These are phyloP conservation scores for Leptosomus discolor DNA, from an alignment of 2,113 vertebrate genomes.

Conservation along the genomic window DNA sequence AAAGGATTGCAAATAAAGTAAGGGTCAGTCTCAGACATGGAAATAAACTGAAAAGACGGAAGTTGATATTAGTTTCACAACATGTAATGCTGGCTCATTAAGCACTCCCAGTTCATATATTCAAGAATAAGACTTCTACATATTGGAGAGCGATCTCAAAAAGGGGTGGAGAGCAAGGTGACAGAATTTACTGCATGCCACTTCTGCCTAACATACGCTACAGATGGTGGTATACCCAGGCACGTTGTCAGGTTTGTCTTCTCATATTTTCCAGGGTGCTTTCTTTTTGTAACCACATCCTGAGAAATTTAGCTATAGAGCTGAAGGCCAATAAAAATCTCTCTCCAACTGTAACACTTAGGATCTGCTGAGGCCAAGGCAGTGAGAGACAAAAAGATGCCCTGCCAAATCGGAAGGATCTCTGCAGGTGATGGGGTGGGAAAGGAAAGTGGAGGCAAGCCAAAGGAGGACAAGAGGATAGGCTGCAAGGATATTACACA, in stretches of 20 bases:
- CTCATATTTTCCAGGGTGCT: not conserved
- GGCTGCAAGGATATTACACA: not conserved
- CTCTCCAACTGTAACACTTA: not conserved
- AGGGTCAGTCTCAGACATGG: not conserved
- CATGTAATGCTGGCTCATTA: not conserved
- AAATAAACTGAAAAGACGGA: not conserved
- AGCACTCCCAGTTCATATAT: not conserved
- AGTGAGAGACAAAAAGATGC: not conserved
- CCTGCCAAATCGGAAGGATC: not conserved
- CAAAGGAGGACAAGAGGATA: not conserved
- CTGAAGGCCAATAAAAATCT: not conserved
- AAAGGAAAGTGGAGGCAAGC: not conserved
- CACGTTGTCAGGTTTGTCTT: not conserved
- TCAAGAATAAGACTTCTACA: not conserved
- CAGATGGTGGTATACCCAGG: not conserved
- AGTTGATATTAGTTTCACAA: not conserved
- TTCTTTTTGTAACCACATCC: not conserved
- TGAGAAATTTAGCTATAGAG: not conserved
- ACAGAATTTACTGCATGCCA: not conserved
- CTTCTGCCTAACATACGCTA: not conserved
- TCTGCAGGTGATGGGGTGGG: not conserved
- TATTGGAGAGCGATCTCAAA: not conserved
- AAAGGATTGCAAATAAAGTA: not conserved
- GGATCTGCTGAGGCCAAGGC: not conserved
- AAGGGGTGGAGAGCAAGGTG: not conserved